Evolutionary conservation across 1,140 invertebrate species (phyloP).

Genomic region (Eriocheir sinensis): DNA sequence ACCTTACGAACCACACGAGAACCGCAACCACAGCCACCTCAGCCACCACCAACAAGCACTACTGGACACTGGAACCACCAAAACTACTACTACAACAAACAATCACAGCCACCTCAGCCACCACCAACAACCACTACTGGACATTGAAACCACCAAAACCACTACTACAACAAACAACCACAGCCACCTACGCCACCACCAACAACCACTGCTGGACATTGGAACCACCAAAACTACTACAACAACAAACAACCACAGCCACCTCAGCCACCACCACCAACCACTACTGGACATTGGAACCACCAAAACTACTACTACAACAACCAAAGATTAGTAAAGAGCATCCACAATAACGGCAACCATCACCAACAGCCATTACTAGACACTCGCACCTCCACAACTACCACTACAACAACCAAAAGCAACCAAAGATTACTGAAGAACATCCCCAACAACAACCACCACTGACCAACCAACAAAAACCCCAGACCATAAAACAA

Average conservation of each 20-base stretch:
- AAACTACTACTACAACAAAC: background rate
- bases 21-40: background rate
- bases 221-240: background rate
- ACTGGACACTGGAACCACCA: no score
- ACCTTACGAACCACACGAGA: background rate
- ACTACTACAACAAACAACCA: background rate
- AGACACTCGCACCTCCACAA: background rate
- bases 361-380: background rate
- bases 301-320: background rate
- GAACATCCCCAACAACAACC: no score
- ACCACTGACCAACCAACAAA: no score
- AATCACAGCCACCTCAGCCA: background rate
- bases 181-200: background rate
- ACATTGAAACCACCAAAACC: background rate
- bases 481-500: no score
- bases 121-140: no score
- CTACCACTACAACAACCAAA: background rate
- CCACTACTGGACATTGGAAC: background rate
- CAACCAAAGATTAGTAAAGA: background rate
- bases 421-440: no score
- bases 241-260: background rate
- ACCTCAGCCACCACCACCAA: background rate
- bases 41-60: background rate
- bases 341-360: background rate
- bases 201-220: no score